Conservation (phyloP, 2,888 invertebrate species). For the Phanerotoma sp. region DNA sequence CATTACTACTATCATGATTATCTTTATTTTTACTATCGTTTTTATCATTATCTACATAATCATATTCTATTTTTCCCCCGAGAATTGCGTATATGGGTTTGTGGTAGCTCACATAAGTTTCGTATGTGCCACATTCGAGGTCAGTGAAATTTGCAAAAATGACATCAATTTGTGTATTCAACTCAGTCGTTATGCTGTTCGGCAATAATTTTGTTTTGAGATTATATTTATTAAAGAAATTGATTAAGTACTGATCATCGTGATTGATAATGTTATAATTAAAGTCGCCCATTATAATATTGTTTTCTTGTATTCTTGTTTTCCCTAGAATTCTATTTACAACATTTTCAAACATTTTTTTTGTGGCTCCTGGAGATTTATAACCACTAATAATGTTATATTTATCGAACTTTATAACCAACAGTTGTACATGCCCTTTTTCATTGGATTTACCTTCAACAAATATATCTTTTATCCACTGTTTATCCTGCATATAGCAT, state of each 20-base stretch:
- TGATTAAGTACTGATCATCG: background rate
- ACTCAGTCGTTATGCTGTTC: constrained; percentile 7
- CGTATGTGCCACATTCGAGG: constrained; percentile 10
- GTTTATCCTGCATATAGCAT: background rate
- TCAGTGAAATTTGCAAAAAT: constrained; percentile 8
- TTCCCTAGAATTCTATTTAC: background rate
- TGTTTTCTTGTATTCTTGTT: too few species aligned
- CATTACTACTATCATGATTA: too few species aligned
- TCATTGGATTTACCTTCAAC: background rate
- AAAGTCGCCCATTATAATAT: constrained; percentile 13
- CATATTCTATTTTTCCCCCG: too few species aligned
- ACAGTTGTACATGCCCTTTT: constrained; percentile 9
- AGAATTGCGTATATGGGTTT: too few species aligned
- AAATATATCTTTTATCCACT: background rate
- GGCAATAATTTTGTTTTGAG: background rate
- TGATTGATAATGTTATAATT: constrained; percentile 8
- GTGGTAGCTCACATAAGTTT: constrained; percentile 7
- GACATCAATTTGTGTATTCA: constrained; percentile 16
- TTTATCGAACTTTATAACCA: background rate
- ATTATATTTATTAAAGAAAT: background rate
- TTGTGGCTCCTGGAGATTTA: constrained; percentile 17
- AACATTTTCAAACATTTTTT: constrained; percentile 1
- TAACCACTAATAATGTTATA: constrained; percentile 12
- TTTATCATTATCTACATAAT: too few species aligned
- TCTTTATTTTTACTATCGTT: too few species aligned